Conservation (phyloP, 2,888 invertebrate genomes). For the Podabrus alpinus region DNA sequence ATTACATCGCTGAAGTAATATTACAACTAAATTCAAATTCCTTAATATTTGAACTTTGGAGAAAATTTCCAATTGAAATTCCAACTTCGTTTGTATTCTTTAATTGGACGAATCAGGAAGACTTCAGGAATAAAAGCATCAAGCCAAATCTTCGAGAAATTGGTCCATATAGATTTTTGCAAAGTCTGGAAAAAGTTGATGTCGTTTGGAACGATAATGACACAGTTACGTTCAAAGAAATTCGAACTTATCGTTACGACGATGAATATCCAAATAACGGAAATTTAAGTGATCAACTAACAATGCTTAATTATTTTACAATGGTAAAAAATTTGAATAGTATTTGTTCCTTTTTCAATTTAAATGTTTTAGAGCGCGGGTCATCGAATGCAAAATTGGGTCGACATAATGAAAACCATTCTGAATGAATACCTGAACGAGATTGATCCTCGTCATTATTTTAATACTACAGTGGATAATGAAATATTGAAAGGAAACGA, state of each 20-base stretch:
- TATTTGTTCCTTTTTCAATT: too few species aligned
- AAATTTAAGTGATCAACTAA: constrained; percentile 69
- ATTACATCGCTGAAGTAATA: not conserved
- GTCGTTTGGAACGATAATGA: constrained; percentile 73
- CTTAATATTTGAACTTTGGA: constrained; percentile 34
- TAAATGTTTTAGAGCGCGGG: not conserved
- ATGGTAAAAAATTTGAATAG: constrained; percentile 68
- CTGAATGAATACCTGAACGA: constrained; percentile 50
- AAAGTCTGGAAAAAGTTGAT: constrained; percentile 71
- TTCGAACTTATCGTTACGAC: constrained; percentile 72
- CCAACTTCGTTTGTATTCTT: constrained; percentile 49
- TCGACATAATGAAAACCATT: constrained; percentile 63
- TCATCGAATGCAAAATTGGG: not conserved
- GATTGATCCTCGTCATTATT: constrained; percentile 61
- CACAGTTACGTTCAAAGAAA: constrained; percentile 73
- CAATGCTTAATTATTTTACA: constrained; percentile 77
- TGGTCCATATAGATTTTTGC: constrained; percentile 71
- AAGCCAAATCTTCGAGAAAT: constrained; percentile 63
- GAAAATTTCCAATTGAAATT: constrained; percentile 43
- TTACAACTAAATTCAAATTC: constrained; percentile 5
- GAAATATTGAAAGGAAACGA: constrained; percentile 80
- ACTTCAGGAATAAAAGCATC: constrained; percentile 57
- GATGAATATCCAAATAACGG: constrained; percentile 66
- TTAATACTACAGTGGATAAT: constrained; percentile 68
- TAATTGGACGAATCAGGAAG: constrained; percentile 57